Percentiles rank a stretch among this genome's conserved stretches.
Evolutionary conservation across 2,888 invertebrate genomes (phyloP).

Genomic region (Alitta virens): DNA sequence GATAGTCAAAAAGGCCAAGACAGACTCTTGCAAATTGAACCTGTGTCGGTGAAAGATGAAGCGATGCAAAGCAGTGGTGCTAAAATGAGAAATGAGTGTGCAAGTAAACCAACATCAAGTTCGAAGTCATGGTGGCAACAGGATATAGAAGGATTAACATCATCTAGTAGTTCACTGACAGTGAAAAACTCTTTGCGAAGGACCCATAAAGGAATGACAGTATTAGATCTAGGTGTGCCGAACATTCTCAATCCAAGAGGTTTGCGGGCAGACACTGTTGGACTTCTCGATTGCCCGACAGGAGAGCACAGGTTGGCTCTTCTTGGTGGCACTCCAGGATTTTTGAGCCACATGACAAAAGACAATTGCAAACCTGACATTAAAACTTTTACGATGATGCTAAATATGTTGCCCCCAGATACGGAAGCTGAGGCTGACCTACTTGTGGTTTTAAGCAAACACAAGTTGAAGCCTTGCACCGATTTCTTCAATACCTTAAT

Average conservation of each 20-base stretch:
- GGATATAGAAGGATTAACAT: neutral
- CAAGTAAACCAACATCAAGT: neutral
- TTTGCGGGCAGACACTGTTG: neutral
- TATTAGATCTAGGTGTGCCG: conserved; percentile 15
- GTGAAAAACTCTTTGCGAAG: neutral
- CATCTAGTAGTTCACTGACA: neutral
- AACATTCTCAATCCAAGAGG: conserved; percentile 31
- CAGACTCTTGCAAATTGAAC: neutral
- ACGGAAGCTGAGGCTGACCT: conserved; percentile 69
- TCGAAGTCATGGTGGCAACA: conserved; percentile 1
- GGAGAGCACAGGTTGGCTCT: conserved; percentile 57
- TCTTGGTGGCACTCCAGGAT: conserved; percentile 76
- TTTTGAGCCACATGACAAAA: conserved; percentile 72
- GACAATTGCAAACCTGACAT: conserved; percentile 71
- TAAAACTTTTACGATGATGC: conserved; percentile 75
- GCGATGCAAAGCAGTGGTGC: no score
- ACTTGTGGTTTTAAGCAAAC: conserved; percentile 64
- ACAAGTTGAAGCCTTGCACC: conserved; percentile 66
- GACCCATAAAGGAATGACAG: neutral
- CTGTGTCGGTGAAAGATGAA: neutral
- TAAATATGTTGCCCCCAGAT: conserved; percentile 71
- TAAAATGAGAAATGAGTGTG: neutral
- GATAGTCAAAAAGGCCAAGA: neutral
- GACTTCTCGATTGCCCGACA: neutral
- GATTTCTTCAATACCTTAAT: conserved; percentile 85